These are phyloP conservation scores for Mus minutoides DNA, from an alignment of 2,797 vertebrate species.

Conservation along the genomic window DNA sequence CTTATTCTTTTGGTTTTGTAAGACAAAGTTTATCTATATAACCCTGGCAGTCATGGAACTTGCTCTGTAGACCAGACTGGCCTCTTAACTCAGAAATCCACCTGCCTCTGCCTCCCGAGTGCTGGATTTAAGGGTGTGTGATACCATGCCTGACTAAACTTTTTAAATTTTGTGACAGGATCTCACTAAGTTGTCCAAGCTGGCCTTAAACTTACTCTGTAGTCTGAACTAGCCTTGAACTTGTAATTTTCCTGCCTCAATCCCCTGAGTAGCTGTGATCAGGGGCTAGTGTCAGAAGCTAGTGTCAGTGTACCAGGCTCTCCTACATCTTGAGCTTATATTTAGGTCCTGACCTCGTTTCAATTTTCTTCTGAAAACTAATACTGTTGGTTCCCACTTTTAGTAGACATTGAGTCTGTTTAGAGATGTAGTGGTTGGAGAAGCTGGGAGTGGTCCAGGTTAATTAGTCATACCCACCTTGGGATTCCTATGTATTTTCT, in stretches of 20 bases:
- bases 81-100: background rate
- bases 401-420: background rate
- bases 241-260: background rate
- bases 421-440: background rate
- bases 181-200: background rate
- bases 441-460: background rate
- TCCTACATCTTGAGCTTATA: background rate
- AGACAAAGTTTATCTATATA: background rate
- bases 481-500: constrained; percentile 15
- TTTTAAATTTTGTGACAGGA: background rate
- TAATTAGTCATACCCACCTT: background rate
- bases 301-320: background rate
- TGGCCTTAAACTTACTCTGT: background rate
- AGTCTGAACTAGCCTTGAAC: background rate
- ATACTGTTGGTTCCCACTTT: constrained; percentile 23
- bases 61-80: background rate
- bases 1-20: background rate
- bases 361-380: constrained; percentile 29
- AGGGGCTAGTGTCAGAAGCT: background rate
- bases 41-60: background rate
- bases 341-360: constrained; percentile 20
- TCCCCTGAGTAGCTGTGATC: background rate
- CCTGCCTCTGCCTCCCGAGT: background rate
- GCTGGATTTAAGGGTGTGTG: background rate
- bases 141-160: background rate